A percentile compares a stretch with the other conserved stretches of the same genome.
Evolutionary conservation across 2,888 invertebrate species (phyloP).

Genomic region (Drosophila phalerata): DNA sequence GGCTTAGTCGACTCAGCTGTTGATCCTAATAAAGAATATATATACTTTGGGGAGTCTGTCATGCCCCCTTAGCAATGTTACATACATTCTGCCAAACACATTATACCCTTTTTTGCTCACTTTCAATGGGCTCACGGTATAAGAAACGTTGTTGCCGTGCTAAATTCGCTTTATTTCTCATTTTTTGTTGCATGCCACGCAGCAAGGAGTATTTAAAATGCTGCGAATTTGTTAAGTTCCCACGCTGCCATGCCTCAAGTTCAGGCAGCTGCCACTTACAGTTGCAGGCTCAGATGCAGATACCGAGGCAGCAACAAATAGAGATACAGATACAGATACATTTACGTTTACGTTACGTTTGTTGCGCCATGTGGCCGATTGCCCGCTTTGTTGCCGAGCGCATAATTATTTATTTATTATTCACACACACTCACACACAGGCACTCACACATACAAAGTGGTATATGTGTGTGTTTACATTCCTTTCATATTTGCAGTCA

Average conservation of each 20-base stretch:
- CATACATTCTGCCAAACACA: no score
- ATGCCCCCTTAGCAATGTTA: no score
- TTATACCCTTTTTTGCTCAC: no score
- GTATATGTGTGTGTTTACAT: conserved; percentile 38
- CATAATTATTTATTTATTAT: conserved; percentile 49
- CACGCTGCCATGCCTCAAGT: conserved; percentile 69
- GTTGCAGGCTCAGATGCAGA: conserved; percentile 36
- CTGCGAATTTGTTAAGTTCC: conserved; percentile 57
- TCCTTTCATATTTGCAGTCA: conserved; percentile 38
- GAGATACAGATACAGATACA: conserved; percentile 39
- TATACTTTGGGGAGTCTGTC: no score
- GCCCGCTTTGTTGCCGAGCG: conserved; percentile 35
- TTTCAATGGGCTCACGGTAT: no score
- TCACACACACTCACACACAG: conserved; percentile 17
- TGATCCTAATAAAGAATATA: no score
- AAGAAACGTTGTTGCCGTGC: conserved; percentile 18
- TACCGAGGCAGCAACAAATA: conserved; percentile 32
- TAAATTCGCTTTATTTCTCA: conserved; percentile 7
- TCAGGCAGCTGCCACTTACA: conserved; percentile 62
- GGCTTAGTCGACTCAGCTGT: no score
- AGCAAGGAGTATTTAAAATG: conserved; percentile 50
- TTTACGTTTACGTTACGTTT: conserved; percentile 35
- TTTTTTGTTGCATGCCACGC: conserved; percentile 10
- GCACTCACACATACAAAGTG: not conserved
- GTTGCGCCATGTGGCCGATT: conserved; percentile 46